Conservation (phyloP, 2,888 invertebrate species). For the Allolobophora icterica region DNA sequence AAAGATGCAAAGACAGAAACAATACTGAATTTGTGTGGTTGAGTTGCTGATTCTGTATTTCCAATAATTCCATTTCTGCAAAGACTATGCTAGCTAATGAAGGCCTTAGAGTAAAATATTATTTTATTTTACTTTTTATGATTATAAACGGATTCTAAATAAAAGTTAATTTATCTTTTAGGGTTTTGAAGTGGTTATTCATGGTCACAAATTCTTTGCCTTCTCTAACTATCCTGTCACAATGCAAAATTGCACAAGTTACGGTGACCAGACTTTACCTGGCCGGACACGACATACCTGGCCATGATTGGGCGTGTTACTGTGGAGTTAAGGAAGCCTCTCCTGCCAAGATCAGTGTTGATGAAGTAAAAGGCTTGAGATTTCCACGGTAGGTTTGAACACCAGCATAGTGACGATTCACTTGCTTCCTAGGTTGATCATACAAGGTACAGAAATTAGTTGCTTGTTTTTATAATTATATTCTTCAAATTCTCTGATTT, state of each 20-base stretch:
- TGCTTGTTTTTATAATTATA: no score
- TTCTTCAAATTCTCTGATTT: no score
- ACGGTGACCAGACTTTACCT: conserved; percentile 64
- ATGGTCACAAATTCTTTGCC: conserved; percentile 67
- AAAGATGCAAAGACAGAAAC: no score
- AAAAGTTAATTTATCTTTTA: conserved; percentile 43
- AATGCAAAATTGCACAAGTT: conserved; percentile 58
- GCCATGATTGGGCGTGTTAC: conserved; percentile 67
- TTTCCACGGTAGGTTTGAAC: background rate
- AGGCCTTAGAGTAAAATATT: background rate
- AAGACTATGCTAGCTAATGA: background rate
- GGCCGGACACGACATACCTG: conserved; percentile 67
- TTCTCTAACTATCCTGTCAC: conserved; percentile 64
- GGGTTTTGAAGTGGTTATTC: conserved; percentile 68
- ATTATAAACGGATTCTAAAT: background rate
- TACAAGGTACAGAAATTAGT: no score
- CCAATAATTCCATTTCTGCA: background rate
- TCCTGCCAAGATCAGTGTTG: background rate
- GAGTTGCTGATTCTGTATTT: background rate
- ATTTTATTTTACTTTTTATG: background rate
- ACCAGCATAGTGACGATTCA: background rate
- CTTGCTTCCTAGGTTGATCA: no score
- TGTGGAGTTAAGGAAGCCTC: conserved; percentile 54
- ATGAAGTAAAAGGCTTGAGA: background rate
- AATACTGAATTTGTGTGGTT: no score